Conservation (phyloP, 2,888 invertebrate species). For the Volucella inflata region DNA sequence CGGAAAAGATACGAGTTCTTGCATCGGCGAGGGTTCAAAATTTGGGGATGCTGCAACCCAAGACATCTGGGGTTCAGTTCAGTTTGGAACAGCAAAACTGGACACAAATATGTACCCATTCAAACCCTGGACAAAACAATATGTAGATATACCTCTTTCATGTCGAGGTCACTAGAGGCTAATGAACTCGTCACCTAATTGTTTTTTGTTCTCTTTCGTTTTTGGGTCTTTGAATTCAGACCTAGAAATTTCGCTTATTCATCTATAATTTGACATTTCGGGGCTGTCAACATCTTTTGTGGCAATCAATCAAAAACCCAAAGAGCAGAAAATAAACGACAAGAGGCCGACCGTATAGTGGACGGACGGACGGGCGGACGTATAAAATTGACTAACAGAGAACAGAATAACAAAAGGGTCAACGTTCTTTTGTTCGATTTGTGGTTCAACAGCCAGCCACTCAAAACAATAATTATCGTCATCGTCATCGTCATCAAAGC, state of each 20-base stretch:
- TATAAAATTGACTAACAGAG: constrained; percentile 4
- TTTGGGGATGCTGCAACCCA: constrained; percentile 20
- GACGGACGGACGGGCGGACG: neutral
- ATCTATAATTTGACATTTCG: constrained; percentile 48
- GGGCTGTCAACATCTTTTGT: constrained; percentile 61
- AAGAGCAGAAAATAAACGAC: constrained; percentile 3
- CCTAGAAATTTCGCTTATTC: constrained; percentile 8
- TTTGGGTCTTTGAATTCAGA: neutral
- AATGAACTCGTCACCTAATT: constrained; percentile 54
- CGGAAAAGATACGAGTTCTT: constrained; percentile 50
- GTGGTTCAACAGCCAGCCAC: constrained; percentile 74
- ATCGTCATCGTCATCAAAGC: constrained; percentile 30
- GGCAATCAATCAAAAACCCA: constrained; percentile 61
- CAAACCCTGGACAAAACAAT: constrained; percentile 55
- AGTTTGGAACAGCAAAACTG: constrained; percentile 28
- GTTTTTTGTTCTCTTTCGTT: neutral
- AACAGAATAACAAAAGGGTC: constrained; percentile 65
- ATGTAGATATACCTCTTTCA: constrained; percentile 5
- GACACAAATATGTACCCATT: constrained; percentile 25
- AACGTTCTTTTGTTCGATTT: constrained; percentile 75
- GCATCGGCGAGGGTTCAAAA: neutral
- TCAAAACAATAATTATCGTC: constrained; percentile 67
- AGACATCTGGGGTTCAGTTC: constrained; percentile 53
- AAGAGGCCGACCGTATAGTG: constrained; percentile 17
- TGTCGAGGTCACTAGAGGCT: constrained; percentile 59